Conservation (phyloP, 1,140 invertebrate species). For the Protaetia brevitarsis region DNA sequence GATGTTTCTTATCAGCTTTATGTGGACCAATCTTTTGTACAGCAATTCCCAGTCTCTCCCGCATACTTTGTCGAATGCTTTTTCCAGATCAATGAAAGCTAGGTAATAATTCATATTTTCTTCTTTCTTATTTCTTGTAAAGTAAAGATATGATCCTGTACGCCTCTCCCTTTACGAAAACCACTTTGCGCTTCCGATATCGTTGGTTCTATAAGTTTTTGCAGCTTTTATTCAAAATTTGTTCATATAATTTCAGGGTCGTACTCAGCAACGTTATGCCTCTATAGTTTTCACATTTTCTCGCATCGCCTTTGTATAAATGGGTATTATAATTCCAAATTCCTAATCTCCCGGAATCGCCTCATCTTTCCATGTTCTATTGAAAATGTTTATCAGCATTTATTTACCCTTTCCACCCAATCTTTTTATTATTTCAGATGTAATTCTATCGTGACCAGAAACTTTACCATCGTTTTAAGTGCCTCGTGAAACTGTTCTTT, state of each 20-base stretch:
- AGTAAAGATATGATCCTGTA: too few species aligned
- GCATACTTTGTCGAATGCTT: too few species aligned
- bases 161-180: too few species aligned
- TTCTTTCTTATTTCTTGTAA: too few species aligned
- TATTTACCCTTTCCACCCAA: not conserved
- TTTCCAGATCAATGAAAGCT: too few species aligned
- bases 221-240: too few species aligned
- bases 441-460: not conserved
- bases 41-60: not conserved
- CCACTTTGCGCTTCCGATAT: too few species aligned
- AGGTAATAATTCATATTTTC: too few species aligned
- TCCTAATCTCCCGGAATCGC: not conserved
- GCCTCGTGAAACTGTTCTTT: not conserved
- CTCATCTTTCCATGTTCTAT: constrained; percentile 7
- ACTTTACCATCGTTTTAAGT: not conserved
- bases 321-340: too few species aligned
- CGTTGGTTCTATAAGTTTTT: too few species aligned
- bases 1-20: not conserved
- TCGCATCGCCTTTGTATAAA: not conserved
- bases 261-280: too few species aligned
- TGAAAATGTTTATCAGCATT: constrained; percentile 6
- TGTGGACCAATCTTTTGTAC: not conserved
- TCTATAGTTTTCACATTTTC: not conserved
- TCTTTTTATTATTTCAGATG: not conserved
- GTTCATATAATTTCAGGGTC: too few species aligned